A percentile compares a stretch with the other conserved stretches of the same genome.
Conservation (phyloP, 92 coral and sea anemone genomes). For the Isaurus tuberculatus region DNA sequence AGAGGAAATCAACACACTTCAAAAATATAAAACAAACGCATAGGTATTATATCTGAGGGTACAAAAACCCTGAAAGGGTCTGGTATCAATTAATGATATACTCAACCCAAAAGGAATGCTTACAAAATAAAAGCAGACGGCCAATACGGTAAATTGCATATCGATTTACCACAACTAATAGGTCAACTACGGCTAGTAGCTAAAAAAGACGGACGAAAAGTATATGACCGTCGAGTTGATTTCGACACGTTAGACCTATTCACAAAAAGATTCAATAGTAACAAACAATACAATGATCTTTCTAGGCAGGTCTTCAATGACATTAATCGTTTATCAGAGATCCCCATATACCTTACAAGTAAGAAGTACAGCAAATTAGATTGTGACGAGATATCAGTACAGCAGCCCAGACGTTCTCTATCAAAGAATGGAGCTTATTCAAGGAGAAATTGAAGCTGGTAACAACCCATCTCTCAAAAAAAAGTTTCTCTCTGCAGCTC, state of each 20-base stretch:
- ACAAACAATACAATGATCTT: background rate
- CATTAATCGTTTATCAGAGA: conserved; percentile 1
- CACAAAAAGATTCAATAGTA: too few relatives aligned
- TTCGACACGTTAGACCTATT: too few relatives aligned
- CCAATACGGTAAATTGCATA: conserved; percentile 26
- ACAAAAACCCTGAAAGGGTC: background rate
- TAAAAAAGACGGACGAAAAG: conserved; percentile 8
- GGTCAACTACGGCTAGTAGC: conserved; percentile 35
- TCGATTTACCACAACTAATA: conserved; percentile 43
- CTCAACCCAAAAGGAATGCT: conserved; percentile 50
- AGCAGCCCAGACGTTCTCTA: conserved; percentile 18
- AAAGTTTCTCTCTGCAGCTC: background rate
- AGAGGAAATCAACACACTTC: too few relatives aligned
- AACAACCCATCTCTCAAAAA: background rate
- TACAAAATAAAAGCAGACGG: conserved; percentile 16
- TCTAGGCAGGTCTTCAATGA: background rate
- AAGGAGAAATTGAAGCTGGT: conserved; percentile 21
- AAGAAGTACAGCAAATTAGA: conserved; percentile 44
- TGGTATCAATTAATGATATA: conserved; percentile 34
- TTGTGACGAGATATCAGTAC: conserved; percentile 23
- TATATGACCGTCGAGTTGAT: conserved; percentile 27
- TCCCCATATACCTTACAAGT: conserved; percentile 45
- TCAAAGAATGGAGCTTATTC: conserved; percentile 2
- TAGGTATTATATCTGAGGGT: background rate
- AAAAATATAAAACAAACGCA: conserved; percentile 11